Conservation (phyloP, 1,140 invertebrate genomes). For the Latrodectus geometricus region DNA sequence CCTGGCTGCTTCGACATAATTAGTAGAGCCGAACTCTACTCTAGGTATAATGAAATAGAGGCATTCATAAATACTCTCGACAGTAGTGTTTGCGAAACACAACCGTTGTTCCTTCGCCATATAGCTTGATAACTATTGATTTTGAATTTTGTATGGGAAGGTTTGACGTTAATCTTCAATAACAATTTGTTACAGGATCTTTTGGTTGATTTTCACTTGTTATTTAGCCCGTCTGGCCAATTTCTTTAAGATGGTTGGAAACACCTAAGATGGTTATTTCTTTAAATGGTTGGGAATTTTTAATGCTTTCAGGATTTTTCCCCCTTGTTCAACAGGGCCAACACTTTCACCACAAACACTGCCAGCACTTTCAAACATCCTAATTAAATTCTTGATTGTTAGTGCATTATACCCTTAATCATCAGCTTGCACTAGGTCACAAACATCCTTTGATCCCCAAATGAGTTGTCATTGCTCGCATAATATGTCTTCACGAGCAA, state of each 20-base stretch:
- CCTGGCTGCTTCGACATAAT: too few relatives aligned
- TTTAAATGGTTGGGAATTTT: not conserved
- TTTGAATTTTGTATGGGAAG: conserved; percentile 3
- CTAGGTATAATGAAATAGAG: too few relatives aligned
- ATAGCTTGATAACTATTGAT: not conserved
- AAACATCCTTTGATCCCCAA: not conserved
- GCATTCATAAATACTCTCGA: not conserved
- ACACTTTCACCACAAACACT: not conserved
- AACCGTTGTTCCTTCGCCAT: not conserved
- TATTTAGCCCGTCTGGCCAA: not conserved
- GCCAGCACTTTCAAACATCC: not conserved
- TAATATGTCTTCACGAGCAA: conserved; percentile 1
- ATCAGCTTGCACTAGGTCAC: not conserved
- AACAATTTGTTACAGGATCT: conserved; percentile 9
- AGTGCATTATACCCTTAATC: not conserved
- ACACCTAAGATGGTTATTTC: too few relatives aligned
- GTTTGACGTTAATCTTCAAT: not conserved
- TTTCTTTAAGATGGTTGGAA: conserved; percentile 2
- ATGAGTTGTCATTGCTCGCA: not conserved
- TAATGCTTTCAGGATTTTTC: conserved; percentile 1
- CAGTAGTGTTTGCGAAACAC: conserved; percentile 9
- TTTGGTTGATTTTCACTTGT: not conserved
- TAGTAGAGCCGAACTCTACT: too few relatives aligned
- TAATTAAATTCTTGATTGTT: conserved; percentile 10
- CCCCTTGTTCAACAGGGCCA: not conserved